Evolutionary conservation across 2,113 vertebrate genomes (phyloP).

Genomic region (Pheucticus melanocephalus): DNA sequence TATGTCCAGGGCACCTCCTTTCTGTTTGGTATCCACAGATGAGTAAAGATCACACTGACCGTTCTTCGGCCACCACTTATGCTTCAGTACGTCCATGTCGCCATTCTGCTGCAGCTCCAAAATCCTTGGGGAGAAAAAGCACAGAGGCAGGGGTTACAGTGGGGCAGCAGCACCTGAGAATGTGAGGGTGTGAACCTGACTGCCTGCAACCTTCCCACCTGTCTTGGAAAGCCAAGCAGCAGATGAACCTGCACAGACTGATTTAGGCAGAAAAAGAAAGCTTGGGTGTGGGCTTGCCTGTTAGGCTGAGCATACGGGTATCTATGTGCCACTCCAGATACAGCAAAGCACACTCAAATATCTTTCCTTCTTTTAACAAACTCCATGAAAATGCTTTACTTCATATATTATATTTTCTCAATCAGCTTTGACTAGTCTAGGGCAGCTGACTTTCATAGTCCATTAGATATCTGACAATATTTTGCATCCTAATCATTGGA

Average conservation of each 20-base stretch:
- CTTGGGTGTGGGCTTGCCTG: not conserved
- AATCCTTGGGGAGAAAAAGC: slow-evolving; percentile 81
- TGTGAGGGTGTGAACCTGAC: accelerated
- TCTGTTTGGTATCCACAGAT: slow-evolving; percentile 87
- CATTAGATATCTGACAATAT: not conserved
- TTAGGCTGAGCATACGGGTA: not conserved
- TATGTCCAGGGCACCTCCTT: slow-evolving; percentile 91
- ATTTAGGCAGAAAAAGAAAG: not conserved
- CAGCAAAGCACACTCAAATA: not conserved
- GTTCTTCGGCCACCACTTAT: slow-evolving; percentile 98
- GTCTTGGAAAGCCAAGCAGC: not conserved
- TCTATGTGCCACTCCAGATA: not conserved
- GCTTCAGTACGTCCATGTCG: slow-evolving; percentile 94
- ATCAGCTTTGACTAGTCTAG: not conserved
- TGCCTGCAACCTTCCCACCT: not conserved
- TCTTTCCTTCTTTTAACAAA: not conserved
- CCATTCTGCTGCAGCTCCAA: slow-evolving; percentile 98
- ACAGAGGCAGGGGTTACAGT: slow-evolving; percentile 22
- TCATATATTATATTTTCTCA: not conserved
- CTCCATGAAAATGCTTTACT: not conserved
- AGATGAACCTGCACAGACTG: not conserved
- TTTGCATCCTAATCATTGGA: not conserved
- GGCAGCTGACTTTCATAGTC: not conserved
- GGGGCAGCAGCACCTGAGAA: not conserved
- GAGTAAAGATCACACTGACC: slow-evolving; percentile 94